Conservation (phyloP, 2,113 vertebrate genomes). For the Pan troglodytes region DNA sequence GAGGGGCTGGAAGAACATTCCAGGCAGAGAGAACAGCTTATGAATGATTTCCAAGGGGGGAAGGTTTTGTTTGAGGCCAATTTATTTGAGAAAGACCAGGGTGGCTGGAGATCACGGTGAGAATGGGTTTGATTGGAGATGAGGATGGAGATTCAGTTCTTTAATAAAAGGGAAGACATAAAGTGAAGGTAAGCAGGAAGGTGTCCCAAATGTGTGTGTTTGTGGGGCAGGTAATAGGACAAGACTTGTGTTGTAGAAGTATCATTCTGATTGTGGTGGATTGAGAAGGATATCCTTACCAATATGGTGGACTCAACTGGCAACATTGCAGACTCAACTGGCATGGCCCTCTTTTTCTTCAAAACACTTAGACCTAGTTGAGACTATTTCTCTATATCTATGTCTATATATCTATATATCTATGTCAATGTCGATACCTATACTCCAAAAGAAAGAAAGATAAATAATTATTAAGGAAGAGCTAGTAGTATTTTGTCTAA, state of each 20-base stretch:
- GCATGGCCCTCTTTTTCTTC: neutral
- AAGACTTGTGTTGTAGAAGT: neutral
- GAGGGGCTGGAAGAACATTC: neutral
- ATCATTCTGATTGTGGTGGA: neutral
- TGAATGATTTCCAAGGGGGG: neutral
- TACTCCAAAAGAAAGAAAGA: neutral
- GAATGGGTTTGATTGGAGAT: neutral
- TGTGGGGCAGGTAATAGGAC: neutral
- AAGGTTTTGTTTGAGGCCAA: neutral
- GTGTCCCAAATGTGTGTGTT: neutral
- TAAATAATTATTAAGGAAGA: neutral
- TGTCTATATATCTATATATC: neutral
- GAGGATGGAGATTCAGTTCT: neutral
- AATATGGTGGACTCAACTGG: neutral
- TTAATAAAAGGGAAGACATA: neutral
- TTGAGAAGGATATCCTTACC: neutral
- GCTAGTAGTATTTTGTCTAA: too few species aligned
- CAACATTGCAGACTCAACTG: neutral
- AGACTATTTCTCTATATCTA: neutral
- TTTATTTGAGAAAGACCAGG: neutral
- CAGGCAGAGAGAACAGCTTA: neutral
- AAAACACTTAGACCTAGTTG: neutral
- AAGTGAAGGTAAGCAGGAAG: neutral
- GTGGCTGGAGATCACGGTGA: neutral
- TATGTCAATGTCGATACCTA: neutral